Evolutionary conservation across 2,888 invertebrate species (phyloP).

Genomic region (Miltochrista miniata): DNA sequence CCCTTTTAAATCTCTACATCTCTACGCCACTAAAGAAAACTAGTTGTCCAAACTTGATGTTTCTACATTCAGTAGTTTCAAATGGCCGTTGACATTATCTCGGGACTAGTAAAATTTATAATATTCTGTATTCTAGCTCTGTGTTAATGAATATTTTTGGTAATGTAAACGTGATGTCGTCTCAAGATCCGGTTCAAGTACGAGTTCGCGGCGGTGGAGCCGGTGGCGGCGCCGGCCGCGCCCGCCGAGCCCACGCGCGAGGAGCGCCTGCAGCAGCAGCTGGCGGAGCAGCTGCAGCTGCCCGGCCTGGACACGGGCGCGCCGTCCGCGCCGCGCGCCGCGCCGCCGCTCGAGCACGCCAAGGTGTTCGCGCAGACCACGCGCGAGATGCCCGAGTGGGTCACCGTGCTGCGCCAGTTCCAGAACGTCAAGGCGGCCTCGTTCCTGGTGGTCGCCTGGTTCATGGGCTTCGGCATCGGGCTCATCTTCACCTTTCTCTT

Average conservation of each 20-base stretch:
- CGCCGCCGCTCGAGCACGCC: constrained; percentile 54
- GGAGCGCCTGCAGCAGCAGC: constrained; percentile 92
- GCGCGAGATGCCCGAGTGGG: constrained; percentile 96
- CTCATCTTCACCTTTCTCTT: constrained; percentile 99
- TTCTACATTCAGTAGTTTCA: too few species aligned
- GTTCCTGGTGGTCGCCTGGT: constrained; percentile 98
- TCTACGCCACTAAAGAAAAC: too few species aligned
- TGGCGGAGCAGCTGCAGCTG: constrained; percentile 92
- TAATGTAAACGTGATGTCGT: too few species aligned
- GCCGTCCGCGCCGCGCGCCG: constrained; percentile 55
- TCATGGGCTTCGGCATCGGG: constrained; percentile 99
- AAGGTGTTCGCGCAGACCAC: constrained; percentile 95
- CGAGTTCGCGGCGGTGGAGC: constrained; percentile 68
- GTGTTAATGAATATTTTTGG: too few species aligned
- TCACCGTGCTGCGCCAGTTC: constrained; percentile 94
- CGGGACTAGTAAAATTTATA: too few species aligned
- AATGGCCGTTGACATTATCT: too few species aligned
- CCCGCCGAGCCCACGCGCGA: constrained; percentile 84
- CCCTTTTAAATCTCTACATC: too few species aligned
- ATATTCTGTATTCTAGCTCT: too few species aligned
- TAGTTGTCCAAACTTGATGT: too few species aligned
- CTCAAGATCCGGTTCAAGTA: constrained; percentile 86
- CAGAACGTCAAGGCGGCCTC: constrained; percentile 95
- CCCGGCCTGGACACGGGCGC: constrained; percentile 89
- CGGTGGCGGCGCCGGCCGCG: constrained; percentile 86